Base-by-base conservation (phyloP, 1,140 invertebrate genomes). In the Antheraea pernyi region DNA sequence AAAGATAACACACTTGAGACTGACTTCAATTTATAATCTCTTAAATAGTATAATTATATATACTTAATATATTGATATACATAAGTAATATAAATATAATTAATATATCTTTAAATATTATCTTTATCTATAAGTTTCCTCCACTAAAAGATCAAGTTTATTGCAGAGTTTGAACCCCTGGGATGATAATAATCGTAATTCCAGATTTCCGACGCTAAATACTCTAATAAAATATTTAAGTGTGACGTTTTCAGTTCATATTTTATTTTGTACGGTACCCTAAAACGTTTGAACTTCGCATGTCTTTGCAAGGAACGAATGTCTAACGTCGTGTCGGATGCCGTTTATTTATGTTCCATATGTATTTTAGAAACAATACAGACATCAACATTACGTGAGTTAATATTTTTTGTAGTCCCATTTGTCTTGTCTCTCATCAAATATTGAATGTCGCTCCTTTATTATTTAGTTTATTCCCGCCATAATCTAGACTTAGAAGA, bases 241-340 rank as follows among this genome's bases (percentile, higher is more conserved):
- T 22, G 65, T 30, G 36, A 58, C 22, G 62, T 70, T 76, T 39
- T 66, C 68, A 68, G 71, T 68, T 53, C 68, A 73, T 70, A 64
- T 65, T 63, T 63, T 63, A 37, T 63, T 37, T 63, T 13, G 3
- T 37, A 37, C 37, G 8, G 59, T n/a, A 53, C 46, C 16, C 16
- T 53, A 53, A 53, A 53, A 53, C 11, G 6, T 53, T 53, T 53
- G 9, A 11, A 53, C 46, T 53, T 13, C 13, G 46, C 46, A 11
- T 53, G 46, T 53, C 16, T 53, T 13, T 16, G 13, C 5, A 6
- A 53, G 11, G 16, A 9, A 53, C 46, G 16, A 53, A 53, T 16
- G 16, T 53, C 7, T 11, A 16, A 13, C 13, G 46, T 53, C 46
- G 16, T 53, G 46, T 53, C 46, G 7, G 46, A 48, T 53, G 16